These are phyloP conservation scores for Zaprionus kolodkinae DNA, from an alignment of 1,140 invertebrate species.

Conservation along the genomic window DNA sequence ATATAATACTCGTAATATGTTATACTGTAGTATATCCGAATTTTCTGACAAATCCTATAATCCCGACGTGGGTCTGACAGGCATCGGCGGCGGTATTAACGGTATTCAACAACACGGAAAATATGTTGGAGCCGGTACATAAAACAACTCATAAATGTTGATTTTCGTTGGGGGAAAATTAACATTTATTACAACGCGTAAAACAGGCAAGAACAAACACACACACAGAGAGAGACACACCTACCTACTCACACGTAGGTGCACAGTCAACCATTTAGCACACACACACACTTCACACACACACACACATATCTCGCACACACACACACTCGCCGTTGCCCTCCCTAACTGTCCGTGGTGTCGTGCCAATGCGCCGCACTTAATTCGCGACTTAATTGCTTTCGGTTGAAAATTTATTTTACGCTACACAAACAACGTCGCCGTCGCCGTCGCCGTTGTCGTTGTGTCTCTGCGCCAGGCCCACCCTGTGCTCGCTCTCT, in stretches of 20 bases:
- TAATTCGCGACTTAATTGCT: conserved; percentile 84
- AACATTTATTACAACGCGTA: conserved; percentile 84
- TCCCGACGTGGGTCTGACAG: conserved; percentile 43
- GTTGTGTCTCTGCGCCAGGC: conserved; percentile 7
- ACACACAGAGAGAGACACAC: conserved; percentile 7
- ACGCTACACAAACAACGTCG: conserved; percentile 63
- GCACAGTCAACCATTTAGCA: conserved; percentile 9
- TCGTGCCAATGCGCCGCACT: conserved; percentile 72
- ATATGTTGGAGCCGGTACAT: conserved; percentile 76
- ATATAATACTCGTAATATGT: neutral
- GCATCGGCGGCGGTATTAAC: conserved; percentile 22
- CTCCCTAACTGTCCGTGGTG: conserved; percentile 44
- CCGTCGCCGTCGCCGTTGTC: conserved; percentile 23
- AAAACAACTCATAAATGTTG: conserved; percentile 84
- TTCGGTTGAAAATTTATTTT: conserved; percentile 83
- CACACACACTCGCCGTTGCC: conserved; percentile 35
- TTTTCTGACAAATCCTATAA: conserved; percentile 49
- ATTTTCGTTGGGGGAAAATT: conserved; percentile 83
- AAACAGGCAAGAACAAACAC: conserved; percentile 77
- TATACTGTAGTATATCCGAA: neutral
- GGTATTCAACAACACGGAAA: conserved; percentile 73
- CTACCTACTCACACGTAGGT: conserved; percentile 3
- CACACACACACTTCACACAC: conserved; percentile 35
- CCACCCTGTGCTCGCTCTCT: neutral
- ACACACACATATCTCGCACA: conserved; percentile 28